Conservation (phyloP, 2,113 vertebrate species). For the Catagonus wagneri region DNA sequence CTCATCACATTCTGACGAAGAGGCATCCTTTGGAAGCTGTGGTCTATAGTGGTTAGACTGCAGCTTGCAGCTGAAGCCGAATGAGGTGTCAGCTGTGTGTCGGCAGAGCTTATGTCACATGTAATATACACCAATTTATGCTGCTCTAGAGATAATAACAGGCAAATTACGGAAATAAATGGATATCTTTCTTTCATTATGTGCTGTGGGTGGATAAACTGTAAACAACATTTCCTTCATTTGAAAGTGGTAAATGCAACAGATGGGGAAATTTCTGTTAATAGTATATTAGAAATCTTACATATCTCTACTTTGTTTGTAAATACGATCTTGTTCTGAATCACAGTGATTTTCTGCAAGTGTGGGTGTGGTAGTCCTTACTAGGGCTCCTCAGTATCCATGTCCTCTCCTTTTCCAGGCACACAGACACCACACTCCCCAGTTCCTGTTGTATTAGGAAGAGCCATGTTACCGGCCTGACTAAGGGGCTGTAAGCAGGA, state of each 20-base stretch:
- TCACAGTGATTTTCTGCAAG: not conserved
- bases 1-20: not conserved
- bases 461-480: not conserved
- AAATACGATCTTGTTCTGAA: constrained; percentile 59
- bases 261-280: constrained; percentile 59
- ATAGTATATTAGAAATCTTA: constrained; percentile 28
- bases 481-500: not conserved
- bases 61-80: constrained; percentile 9
- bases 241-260: constrained; percentile 65
- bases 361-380: not conserved
- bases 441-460: not conserved
- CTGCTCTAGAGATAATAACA: not conserved
- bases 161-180: constrained; percentile 40
- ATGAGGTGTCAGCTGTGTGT: not conserved
- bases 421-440: not conserved
- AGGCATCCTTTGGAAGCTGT: not conserved
- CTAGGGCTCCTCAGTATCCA: not conserved
- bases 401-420: not conserved
- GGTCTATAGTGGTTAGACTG: not conserved
- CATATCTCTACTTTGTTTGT: constrained; percentile 50
- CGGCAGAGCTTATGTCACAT: not conserved
- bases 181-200: constrained; percentile 36
- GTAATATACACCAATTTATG: not conserved
- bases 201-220: not conserved
- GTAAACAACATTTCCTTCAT: constrained; percentile 56